These are phyloP conservation scores for Lonchura striata DNA, from an alignment of 2,113 vertebrate genomes.

Conservation along the genomic window DNA sequence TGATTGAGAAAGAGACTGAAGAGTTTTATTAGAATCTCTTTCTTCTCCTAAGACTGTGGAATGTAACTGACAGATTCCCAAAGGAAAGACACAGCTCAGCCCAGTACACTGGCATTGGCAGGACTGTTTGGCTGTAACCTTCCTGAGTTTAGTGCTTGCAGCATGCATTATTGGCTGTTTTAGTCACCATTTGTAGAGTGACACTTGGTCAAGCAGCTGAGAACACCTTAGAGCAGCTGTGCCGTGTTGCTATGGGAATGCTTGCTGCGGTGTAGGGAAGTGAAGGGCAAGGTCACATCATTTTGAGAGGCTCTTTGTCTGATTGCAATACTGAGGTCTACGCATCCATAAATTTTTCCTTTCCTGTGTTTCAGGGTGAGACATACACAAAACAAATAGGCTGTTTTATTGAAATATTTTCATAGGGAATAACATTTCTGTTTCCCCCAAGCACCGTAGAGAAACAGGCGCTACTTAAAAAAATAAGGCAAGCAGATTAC, in stretches of 20 bases:
- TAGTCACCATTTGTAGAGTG: not conserved
- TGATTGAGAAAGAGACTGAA: not conserved
- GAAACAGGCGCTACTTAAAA: not conserved
- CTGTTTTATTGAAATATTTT: not conserved
- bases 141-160: not conserved
- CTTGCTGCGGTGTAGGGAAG: not conserved
- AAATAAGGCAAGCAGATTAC: not conserved
- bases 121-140: fast-evolving
- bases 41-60: not conserved
- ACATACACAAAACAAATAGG: not conserved
- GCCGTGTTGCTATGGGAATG: fast-evolving
- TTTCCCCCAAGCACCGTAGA: not conserved
- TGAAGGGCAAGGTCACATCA: not conserved
- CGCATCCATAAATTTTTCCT: not conserved
- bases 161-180: not conserved
- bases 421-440: not conserved
- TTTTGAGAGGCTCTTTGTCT: not conserved
- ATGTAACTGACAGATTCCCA: not conserved
- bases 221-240: not conserved
- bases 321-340: not conserved
- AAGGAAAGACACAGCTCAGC: not conserved
- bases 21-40: not conserved
- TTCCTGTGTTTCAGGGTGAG: not conserved
- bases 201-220: not conserved
- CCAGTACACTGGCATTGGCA: fast-evolving